Percentiles rank a stretch among this genome's conserved stretches.
Evolutionary conservation across 2,888 invertebrate genomes (phyloP).

Genomic region (Mesorhabditis belari): DNA sequence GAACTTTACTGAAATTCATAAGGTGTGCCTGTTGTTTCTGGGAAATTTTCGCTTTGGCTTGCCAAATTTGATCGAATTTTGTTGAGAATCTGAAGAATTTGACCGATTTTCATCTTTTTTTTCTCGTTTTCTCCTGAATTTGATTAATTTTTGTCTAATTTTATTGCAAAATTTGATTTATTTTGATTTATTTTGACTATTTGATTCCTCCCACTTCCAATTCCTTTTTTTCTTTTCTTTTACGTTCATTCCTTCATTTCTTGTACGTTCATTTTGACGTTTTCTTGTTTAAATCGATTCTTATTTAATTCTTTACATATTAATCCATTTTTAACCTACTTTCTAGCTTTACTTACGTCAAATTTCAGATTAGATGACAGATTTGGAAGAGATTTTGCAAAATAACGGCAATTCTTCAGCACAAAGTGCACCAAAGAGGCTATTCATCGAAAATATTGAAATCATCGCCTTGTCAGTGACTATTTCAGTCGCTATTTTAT

Average conservation of each 20-base stretch:
- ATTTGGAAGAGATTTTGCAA: neutral
- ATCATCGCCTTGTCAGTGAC: slow-evolving; percentile 20
- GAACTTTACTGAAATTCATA: no score
- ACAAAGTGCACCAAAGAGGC: slow-evolving; percentile 1
- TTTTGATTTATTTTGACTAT: no score
- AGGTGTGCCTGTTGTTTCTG: no score
- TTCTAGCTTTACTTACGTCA: neutral
- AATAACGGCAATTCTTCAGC: neutral
- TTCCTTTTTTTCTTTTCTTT: neutral
- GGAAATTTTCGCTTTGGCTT: no score
- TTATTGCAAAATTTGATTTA: no score
- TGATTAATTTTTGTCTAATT: no score
- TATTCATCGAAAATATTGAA: slow-evolving; percentile 20
- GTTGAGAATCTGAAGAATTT: no score
- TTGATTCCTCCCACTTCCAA: no score
- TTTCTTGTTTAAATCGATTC: neutral
- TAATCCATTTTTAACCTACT: neutral
- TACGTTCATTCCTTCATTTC: neutral
- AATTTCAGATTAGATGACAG: neutral
- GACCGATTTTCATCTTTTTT: no score
- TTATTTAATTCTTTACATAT: neutral
- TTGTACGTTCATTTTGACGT: neutral
- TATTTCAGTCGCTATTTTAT: slow-evolving; percentile 19
- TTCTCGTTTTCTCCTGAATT: no score
- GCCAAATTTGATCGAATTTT: no score